These are phyloP conservation scores for Falco biarmicus DNA, from an alignment of 2,797 vertebrate genomes.

Conservation along the genomic window DNA sequence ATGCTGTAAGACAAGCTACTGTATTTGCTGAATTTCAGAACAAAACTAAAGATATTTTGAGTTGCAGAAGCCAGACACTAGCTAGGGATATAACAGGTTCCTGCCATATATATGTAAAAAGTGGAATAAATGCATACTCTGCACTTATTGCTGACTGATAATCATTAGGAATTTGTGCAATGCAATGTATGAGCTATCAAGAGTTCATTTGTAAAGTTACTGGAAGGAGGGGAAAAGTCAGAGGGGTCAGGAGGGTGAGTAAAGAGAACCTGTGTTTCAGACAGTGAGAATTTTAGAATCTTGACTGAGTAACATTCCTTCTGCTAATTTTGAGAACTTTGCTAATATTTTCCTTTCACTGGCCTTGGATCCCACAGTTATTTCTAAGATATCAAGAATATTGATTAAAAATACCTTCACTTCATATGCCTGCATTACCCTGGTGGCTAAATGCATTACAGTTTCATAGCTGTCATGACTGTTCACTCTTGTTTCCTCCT, in stretches of 20 bases:
- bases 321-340: background rate
- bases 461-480: background rate
- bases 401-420: background rate
- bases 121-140: background rate
- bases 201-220: background rate
- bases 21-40: background rate
- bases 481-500: background rate
- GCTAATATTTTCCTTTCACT: background rate
- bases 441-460: background rate
- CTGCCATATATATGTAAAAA: background rate
- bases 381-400: background rate
- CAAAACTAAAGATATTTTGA: background rate
- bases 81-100: background rate
- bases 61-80: background rate
- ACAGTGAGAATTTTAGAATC: background rate
- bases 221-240: background rate
- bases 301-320: background rate
- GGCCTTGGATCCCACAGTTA: background rate
- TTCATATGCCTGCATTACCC: background rate
- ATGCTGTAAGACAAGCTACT: background rate
- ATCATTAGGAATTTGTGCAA: background rate
- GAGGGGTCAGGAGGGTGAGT: accelerated
- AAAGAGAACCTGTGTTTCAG: background rate
- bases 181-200: background rate
- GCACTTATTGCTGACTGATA: background rate